phyloP scores from a whole-genome alignment of 2,888 invertebrate species.

The Abrostola triplasia region DNA sequence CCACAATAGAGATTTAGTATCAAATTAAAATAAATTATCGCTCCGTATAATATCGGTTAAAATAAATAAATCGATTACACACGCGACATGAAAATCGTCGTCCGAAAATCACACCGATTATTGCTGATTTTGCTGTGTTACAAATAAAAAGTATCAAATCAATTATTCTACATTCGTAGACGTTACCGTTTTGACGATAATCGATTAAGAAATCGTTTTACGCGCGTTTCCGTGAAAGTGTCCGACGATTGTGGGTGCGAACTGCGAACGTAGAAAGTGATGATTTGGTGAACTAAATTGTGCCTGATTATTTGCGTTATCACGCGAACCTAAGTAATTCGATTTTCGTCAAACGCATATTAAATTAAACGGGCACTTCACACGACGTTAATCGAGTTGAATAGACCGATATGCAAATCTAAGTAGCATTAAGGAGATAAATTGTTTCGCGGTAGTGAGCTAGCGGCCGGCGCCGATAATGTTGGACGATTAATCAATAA shows the following conservation, averaged over 20 bases:
- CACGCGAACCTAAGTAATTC: constrained; percentile 43
- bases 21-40: background rate
- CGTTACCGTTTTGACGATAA: constrained; percentile 82
- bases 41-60: constrained; percentile 1
- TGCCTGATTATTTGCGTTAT: constrained; percentile 39
- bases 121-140: constrained; percentile 45
- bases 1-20: background rate
- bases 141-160: constrained; percentile 66
- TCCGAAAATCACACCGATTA: constrained; percentile 21
- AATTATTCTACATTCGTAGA: constrained; percentile 79
- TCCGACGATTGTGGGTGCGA: constrained; percentile 68
- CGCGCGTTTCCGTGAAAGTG: constrained; percentile 83
- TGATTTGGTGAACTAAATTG: constrained; percentile 60
- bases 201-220: constrained; percentile 81
- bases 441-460: constrained; percentile 28
- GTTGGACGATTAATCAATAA: constrained; percentile 44
- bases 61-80: constrained; percentile 4
- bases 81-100: constrained; percentile 1
- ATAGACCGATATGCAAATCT: constrained; percentile 45
- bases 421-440: constrained; percentile 37
- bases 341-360: constrained; percentile 18
- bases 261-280: constrained; percentile 73
- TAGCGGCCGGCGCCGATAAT: constrained; percentile 44
- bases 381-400: constrained; percentile 42
- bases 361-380: constrained; percentile 30